Evolutionary conservation across 1,140 invertebrate genomes (phyloP), one percentile per base, ranked within the genome.

Genomic region (Drosophila tsacasi): DNA sequence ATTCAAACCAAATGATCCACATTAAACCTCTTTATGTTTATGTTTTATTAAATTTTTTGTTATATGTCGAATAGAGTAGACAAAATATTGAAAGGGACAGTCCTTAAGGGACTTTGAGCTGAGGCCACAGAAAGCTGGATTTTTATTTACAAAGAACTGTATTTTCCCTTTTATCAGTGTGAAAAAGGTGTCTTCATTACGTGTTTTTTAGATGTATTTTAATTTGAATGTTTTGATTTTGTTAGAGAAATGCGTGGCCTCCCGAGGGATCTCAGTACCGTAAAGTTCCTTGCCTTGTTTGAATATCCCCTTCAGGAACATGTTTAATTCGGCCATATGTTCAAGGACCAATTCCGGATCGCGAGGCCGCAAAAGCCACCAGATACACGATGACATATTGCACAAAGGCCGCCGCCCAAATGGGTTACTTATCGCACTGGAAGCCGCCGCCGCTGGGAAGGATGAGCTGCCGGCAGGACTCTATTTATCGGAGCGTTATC

Each of bases 401-500:
- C 55, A 63, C 49, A 50, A 76, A 44, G 32, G 39, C 39, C 37
- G 25, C 23, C 37, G 61, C 42, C 44, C 65, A 66, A 85, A 85
- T 85, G 69, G 72, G 79, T 85, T 85, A 82, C 83, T 85, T 85
- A 84, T 84, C 64, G 52, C 39, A 59, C 35, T 55, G 71, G 23
- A 23, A 71, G 63, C 67, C 46, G 50, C 58, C 47, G 47, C 44
- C 25, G 60, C n/a, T 60, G 39, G 39, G 17, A 23, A 50, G 58
- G 78, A 87, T 63, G 71, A 69, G 60, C 49, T 61, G 60, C 50
- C 25, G 44, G 47, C 61, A 64, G 59, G 63, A 79, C 63, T 52
- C 72, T 83, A 65, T 59, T 83, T 83, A 87, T 83, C 83, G 67
- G 71, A 57, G 80, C 64, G 74, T 63, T 85, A 81, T 84, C 82